Evolutionary conservation across 2,113 vertebrate genomes (phyloP).

Genomic region (Rhagologus leucostigma): DNA sequence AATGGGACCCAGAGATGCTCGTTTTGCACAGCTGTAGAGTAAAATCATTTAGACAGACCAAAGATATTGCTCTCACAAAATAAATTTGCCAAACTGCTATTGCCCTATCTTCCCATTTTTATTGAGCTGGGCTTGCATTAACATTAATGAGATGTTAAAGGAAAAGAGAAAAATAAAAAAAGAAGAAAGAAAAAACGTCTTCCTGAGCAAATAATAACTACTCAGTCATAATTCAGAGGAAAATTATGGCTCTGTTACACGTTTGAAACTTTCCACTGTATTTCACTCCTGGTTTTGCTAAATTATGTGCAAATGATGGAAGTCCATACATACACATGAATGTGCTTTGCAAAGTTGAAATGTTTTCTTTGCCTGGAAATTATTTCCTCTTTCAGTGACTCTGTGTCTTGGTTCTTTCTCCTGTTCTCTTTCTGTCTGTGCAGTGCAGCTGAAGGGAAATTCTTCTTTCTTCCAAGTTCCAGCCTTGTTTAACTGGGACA

Average conservation of each 20-base stretch:
- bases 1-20: not conserved
- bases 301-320: slow-evolving; percentile 39
- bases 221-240: slow-evolving; percentile 35
- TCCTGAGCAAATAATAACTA: slow-evolving; percentile 49
- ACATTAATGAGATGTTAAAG: slow-evolving; percentile 56
- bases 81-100: slow-evolving; percentile 22
- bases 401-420: slow-evolving; percentile 36
- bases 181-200: not conserved
- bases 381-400: slow-evolving; percentile 26
- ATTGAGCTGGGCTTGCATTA: slow-evolving; percentile 23
- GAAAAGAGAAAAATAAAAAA: not conserved
- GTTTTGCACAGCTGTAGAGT: not conserved
- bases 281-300: slow-evolving; percentile 12
- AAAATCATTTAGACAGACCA: not conserved
- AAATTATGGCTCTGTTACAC: slow-evolving; percentile 28
- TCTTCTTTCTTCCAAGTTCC: not conserved
- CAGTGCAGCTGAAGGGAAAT: not conserved
- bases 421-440: not conserved
- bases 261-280: not conserved
- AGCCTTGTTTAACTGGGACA: not conserved
- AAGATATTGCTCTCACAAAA: slow-evolving; percentile 24
- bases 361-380: slow-evolving; percentile 64
- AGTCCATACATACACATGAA: slow-evolving; percentile 29
- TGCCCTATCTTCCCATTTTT: slow-evolving; percentile 34
- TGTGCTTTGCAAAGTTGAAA: slow-evolving; percentile 15